Percentiles rank a stretch among this genome's conserved stretches.
Evolutionary conservation across 1,140 invertebrate genomes (phyloP).

Genomic region (Drosophila hydei): DNA sequence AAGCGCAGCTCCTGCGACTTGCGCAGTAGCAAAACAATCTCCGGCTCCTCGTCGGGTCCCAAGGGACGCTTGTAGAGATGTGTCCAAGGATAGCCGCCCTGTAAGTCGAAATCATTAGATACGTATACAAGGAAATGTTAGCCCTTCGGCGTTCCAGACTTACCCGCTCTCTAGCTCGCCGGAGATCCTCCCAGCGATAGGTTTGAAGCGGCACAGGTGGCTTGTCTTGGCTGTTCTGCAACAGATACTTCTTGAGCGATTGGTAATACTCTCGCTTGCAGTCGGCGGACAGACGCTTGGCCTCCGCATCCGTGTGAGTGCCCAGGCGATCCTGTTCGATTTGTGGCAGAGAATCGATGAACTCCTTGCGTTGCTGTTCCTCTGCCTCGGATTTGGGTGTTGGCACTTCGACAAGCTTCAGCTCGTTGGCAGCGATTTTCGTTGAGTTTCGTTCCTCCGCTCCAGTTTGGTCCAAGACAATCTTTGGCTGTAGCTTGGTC

Average conservation of each 20-base stretch:
- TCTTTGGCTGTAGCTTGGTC: constrained; percentile 64
- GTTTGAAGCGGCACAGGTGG: constrained; percentile 87
- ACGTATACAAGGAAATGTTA: not conserved
- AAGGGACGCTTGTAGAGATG: constrained; percentile 86
- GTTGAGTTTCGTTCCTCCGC: constrained; percentile 20
- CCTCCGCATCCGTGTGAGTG: constrained; percentile 57
- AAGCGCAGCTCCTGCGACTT: constrained; percentile 82
- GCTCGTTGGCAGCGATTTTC: constrained; percentile 41
- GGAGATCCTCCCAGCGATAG: constrained; percentile 90
- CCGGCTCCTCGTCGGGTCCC: constrained; percentile 84
- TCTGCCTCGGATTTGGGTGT: constrained; percentile 70
- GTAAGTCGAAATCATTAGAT: not conserved
- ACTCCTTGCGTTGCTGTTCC: constrained; percentile 70
- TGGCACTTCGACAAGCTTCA: constrained; percentile 76
- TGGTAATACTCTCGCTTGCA: constrained; percentile 83
- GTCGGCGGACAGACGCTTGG: constrained; percentile 72
- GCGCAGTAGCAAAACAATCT: constrained; percentile 80
- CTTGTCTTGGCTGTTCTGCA: constrained; percentile 82
- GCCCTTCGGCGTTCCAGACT: constrained; percentile 11
- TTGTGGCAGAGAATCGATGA: constrained; percentile 79
- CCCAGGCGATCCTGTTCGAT: constrained; percentile 56
- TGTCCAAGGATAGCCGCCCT: constrained; percentile 90
- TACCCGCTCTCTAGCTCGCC: constrained; percentile 85
- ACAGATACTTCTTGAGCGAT: constrained; percentile 79
- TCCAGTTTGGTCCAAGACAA: constrained; percentile 43